Evolutionary conservation across 2,797 vertebrate species (phyloP).

Genomic region (Lutjanus argentimaculatus): DNA sequence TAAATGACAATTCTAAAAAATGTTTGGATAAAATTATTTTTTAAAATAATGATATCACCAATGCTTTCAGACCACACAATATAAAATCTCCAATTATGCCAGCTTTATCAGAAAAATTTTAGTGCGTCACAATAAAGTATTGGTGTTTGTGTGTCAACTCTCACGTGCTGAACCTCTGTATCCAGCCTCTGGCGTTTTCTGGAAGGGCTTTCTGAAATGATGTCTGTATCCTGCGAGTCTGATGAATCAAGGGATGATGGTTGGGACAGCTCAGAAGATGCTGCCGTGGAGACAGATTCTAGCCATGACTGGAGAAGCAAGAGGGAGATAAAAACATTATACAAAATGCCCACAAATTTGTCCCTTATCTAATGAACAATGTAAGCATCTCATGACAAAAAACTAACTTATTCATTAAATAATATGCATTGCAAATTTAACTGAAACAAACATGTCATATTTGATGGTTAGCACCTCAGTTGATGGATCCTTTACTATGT

Average conservation of each 20-base stretch:
- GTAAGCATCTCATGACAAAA: no score
- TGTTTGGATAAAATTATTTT: no score
- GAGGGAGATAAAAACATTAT: background rate
- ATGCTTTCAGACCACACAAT: no score
- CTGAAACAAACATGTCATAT: slow-evolving; percentile 7
- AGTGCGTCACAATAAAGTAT: no score
- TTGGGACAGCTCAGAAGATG: background rate
- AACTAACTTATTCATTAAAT: background rate
- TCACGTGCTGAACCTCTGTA: background rate
- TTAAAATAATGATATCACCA: no score
- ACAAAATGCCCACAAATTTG: no score
- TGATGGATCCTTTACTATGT: slow-evolving; percentile 4
- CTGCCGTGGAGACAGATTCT: background rate
- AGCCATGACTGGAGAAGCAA: background rate
- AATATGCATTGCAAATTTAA: background rate
- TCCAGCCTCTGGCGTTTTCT: background rate
- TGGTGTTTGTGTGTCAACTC: background rate
- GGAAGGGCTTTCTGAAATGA: background rate
- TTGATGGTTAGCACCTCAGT: background rate
- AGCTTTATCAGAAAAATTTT: no score
- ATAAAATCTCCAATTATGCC: no score
- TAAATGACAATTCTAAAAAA: no score
- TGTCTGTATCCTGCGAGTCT: background rate
- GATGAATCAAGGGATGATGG: background rate
- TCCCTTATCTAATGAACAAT: no score